Conservation (phyloP, 2,888 invertebrate species). For the Julus scanicus region DNA sequence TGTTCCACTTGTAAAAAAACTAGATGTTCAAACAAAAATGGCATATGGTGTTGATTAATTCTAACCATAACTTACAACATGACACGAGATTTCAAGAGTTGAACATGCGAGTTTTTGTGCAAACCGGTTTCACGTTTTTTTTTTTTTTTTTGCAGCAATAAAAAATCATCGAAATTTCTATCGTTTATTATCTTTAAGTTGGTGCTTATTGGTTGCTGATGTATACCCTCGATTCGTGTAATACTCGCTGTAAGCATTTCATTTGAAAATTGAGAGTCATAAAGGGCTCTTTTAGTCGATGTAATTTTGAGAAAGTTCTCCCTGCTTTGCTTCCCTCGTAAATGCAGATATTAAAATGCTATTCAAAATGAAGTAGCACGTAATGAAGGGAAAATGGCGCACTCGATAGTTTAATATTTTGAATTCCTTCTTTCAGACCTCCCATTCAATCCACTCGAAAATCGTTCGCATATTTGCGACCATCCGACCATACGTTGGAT, state of each 20-base stretch:
- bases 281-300: background rate
- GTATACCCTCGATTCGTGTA: background rate
- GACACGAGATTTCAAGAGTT: no score
- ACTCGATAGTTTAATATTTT: constrained; percentile 45
- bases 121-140: background rate
- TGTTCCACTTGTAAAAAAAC: no score
- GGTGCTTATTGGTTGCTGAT: background rate
- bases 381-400: constrained; percentile 20
- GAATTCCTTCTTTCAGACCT: background rate
- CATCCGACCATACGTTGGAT: background rate
- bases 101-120: background rate
- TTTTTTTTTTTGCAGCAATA: background rate
- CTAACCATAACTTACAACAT: no score
- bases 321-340: background rate
- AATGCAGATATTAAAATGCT: constrained; percentile 43
- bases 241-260: background rate
- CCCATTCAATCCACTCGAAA: background rate
- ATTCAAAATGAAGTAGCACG: constrained; percentile 24
- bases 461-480: constrained; percentile 4
- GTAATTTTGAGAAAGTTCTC: background rate
- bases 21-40: no score
- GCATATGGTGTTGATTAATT: no score
- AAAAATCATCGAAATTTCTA: background rate
- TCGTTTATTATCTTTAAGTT: background rate
- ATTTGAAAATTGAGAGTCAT: background rate